These are phyloP conservation scores for Xestia c-nigrum DNA, from an alignment of 2,888 invertebrate genomes.

Conservation along the genomic window DNA sequence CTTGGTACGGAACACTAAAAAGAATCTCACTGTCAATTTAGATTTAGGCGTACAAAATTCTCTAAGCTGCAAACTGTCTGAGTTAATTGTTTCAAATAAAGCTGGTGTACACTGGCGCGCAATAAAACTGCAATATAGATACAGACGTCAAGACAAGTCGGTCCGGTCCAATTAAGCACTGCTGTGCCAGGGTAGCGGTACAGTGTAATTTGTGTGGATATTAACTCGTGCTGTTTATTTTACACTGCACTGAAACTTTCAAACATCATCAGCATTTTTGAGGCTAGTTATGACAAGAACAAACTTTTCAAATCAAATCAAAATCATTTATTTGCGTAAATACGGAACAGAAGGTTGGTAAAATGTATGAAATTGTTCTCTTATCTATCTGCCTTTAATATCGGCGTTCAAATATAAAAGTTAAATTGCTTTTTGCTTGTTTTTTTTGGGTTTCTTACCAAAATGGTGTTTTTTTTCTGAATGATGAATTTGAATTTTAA, in stretches of 20 bases:
- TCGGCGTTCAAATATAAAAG: too few species aligned
- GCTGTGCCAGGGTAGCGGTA: constrained; percentile 28
- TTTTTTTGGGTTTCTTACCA: too few species aligned
- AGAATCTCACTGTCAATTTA: not conserved
- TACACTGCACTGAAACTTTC: not conserved
- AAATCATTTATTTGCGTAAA: too few species aligned
- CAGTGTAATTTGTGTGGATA: constrained; percentile 13
- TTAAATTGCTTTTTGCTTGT: too few species aligned
- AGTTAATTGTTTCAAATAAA: constrained; percentile 42
- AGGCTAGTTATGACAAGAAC: too few species aligned
- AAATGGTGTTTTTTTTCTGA: too few species aligned
- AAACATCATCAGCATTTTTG: not conserved
- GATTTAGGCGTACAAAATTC: constrained; percentile 1
- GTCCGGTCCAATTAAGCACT: constrained; percentile 64
- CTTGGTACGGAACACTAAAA: too few species aligned
- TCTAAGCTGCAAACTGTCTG: constrained; percentile 17
- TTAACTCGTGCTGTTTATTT: not conserved
- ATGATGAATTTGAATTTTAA: too few species aligned
- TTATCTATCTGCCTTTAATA: too few species aligned
- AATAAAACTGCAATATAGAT: constrained; percentile 66
- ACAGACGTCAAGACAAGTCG: constrained; percentile 61
- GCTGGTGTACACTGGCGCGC: constrained; percentile 25
- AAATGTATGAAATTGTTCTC: too few species aligned
- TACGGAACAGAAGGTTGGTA: too few species aligned
- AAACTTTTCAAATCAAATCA: too few species aligned